phyloP scores from a whole-genome alignment of 1,140 invertebrate species.

The Danaus melanippus region DNA sequence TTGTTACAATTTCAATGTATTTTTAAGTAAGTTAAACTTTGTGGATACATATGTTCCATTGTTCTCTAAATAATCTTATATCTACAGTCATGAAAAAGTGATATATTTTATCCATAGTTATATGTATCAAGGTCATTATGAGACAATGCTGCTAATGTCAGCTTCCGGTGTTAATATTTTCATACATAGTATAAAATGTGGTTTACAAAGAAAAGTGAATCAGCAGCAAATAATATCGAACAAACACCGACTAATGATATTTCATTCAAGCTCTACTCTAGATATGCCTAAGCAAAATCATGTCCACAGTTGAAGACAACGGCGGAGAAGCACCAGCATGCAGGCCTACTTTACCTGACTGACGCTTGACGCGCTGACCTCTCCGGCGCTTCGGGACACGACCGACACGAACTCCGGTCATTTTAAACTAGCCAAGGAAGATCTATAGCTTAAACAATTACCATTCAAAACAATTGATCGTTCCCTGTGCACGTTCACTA shows the following conservation, averaged over 20 bases:
- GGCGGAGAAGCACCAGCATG: constrained; percentile 45
- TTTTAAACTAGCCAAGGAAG: constrained; percentile 26
- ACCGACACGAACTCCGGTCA: constrained; percentile 55
- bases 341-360: constrained; percentile 54
- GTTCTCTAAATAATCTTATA: too few relatives aligned
- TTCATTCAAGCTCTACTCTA: constrained; percentile 42
- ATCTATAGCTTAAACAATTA: constrained; percentile 20
- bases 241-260: constrained; percentile 19
- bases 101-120: too few relatives aligned
- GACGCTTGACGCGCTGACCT: constrained; percentile 45
- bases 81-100: too few relatives aligned
- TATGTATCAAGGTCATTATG: too few relatives aligned
- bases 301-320: constrained; percentile 32
- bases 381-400: constrained; percentile 54
- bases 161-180: background rate
- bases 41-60: too few relatives aligned
- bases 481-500: constrained; percentile 44
- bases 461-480: constrained; percentile 23
- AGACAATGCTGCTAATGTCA: too few relatives aligned
- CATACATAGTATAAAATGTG: too few relatives aligned
- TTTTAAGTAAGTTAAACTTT: too few relatives aligned
- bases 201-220: background rate
- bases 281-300: constrained; percentile 44
- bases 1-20: too few relatives aligned
- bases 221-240: constrained; percentile 18